A percentile compares a stretch with the other conserved stretches of the same genome.
Conservation (phyloP, 2,888 invertebrate genomes). For the Parascotia fuliginaria region DNA sequence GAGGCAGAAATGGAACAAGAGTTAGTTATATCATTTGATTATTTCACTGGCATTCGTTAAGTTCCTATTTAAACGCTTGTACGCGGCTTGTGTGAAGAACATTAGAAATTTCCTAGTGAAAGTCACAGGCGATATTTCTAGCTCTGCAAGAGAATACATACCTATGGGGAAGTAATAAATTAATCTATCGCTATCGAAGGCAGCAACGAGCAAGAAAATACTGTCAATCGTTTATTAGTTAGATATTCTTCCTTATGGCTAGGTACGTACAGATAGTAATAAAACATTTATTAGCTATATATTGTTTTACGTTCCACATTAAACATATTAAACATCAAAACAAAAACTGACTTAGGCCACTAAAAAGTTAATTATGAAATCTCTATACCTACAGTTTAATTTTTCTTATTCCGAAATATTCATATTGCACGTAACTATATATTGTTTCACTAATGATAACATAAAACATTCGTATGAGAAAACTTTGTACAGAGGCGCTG, state of each 20-base stretch:
- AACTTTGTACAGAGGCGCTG: no score
- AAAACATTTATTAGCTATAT: not conserved
- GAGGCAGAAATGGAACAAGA: no score
- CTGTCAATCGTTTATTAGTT: slow-evolving; percentile 17
- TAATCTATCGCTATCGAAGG: slow-evolving; percentile 21
- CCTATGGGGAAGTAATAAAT: slow-evolving; percentile 41
- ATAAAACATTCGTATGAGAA: no score
- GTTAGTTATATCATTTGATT: slow-evolving; percentile 29
- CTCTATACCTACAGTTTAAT: no score
- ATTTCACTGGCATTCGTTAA: slow-evolving; percentile 24
- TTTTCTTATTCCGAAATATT: not conserved
- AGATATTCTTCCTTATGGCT: slow-evolving; percentile 22
- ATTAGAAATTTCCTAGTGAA: slow-evolving; percentile 43
- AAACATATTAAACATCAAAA: not conserved
- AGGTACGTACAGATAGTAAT: not conserved
- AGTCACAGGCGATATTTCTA: slow-evolving; percentile 27
- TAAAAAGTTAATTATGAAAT: no score
- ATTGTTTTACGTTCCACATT: not conserved
- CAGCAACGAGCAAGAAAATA: slow-evolving; percentile 16
- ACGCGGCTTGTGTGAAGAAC: slow-evolving; percentile 37
- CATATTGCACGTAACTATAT: not conserved
- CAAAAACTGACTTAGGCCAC: no score
- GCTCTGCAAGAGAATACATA: slow-evolving; percentile 30
- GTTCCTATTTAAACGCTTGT: slow-evolving; percentile 29
- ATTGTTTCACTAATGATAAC: no score